A percentile compares a stretch with the other conserved stretches of the same genome.
These are phyloP conservation scores for Calyptommatus sinebrachiatus DNA, from an alignment of 2,113 vertebrate genomes.

Conservation along the genomic window DNA sequence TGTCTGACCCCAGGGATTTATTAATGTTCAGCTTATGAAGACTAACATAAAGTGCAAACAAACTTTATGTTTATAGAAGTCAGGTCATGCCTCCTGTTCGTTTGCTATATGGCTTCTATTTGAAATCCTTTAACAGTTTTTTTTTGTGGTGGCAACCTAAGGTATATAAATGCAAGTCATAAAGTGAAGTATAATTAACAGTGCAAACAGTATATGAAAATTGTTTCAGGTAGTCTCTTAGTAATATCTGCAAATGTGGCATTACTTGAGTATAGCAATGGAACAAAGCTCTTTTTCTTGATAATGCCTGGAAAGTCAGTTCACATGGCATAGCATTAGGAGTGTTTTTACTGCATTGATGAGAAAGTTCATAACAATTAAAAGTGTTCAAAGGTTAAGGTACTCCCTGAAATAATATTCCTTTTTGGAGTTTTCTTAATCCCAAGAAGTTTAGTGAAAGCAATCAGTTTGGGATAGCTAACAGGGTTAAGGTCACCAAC, in stretches of 20 bases:
- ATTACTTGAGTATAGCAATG: background rate
- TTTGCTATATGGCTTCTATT: background rate
- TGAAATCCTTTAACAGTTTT: background rate
- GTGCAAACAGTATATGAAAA: background rate
- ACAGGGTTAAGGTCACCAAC: too few species aligned
- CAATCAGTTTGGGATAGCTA: too few species aligned
- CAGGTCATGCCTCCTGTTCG: background rate
- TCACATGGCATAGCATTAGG: background rate
- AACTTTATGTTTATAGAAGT: background rate
- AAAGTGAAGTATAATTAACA: background rate
- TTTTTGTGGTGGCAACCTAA: background rate
- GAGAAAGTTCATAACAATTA: background rate
- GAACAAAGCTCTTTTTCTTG: background rate
- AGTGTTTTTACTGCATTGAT: background rate
- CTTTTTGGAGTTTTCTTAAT: background rate
- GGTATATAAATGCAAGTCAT: background rate
- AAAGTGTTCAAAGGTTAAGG: too few species aligned
- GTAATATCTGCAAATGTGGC: background rate
- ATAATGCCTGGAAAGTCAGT: background rate
- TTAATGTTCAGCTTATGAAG: too few species aligned
- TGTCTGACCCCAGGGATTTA: too few species aligned
- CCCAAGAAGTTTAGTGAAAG: too few species aligned
- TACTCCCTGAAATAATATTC: background rate
- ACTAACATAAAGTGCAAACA: too few species aligned
- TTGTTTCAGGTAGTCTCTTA: background rate